phyloP scores from a whole-genome alignment of 1,140 invertebrate genomes.

The Drosophila athabasca region DNA sequence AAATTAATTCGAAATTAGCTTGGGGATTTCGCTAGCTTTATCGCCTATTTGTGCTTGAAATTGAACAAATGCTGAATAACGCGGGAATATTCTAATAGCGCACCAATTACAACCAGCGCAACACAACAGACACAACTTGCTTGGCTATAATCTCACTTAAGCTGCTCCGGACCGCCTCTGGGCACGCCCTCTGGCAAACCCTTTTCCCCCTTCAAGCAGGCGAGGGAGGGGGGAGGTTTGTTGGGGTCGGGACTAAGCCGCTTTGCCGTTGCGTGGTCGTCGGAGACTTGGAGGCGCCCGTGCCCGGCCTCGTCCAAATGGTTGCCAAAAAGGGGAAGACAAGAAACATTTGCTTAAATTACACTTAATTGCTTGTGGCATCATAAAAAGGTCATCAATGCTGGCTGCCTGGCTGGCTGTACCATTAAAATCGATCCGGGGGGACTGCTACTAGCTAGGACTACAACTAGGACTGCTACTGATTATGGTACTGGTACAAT shows the following conservation, averaged over 20 bases:
- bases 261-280: slow-evolving; percentile 28
- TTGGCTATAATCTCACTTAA: slow-evolving; percentile 48
- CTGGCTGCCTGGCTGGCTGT: slow-evolving; percentile 1
- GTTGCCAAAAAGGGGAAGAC: slow-evolving; percentile 27
- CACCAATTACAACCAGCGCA: slow-evolving; percentile 11
- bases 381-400: slow-evolving; percentile 44
- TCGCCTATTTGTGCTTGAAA: slow-evolving; percentile 34
- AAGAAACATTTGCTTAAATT: slow-evolving; percentile 44
- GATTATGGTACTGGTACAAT: background rate
- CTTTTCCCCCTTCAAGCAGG: background rate
- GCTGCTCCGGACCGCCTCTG: slow-evolving; percentile 19
- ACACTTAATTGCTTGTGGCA: slow-evolving; percentile 63
- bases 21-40: slow-evolving; percentile 19
- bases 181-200: slow-evolving; percentile 26
- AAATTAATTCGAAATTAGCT: slow-evolving; percentile 65
- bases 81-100: slow-evolving; percentile 31
- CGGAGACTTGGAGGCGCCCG: slow-evolving; percentile 42
- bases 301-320: slow-evolving; percentile 48
- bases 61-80: slow-evolving; percentile 34
- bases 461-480: too few species aligned
- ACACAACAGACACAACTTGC: slow-evolving; percentile 11
- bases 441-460: too few species aligned
- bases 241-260: slow-evolving; percentile 12
- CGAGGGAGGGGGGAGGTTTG: too few species aligned
- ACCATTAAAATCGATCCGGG: slow-evolving; percentile 29